Evolutionary conservation across 2,113 vertebrate genomes (phyloP).

Genomic region (Apteryx mantelli): DNA sequence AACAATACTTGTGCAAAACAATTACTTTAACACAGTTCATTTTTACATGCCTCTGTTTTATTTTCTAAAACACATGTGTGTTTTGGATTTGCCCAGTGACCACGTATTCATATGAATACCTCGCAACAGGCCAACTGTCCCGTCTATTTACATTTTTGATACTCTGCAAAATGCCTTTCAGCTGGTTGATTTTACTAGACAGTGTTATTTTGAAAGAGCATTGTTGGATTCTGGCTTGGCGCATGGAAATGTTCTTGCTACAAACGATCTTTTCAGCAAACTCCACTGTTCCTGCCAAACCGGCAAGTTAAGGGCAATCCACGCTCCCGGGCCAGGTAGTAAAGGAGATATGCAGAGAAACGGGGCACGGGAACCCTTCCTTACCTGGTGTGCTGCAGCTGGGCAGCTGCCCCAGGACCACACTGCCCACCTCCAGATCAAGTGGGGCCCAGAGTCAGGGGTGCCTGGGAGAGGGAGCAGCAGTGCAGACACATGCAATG

Average conservation of each 20-base stretch:
- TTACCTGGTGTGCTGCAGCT: not conserved
- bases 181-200: conserved; percentile 32
- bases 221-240: not conserved
- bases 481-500: rapidly evolving
- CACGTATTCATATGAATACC: not conserved
- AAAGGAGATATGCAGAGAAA: not conserved
- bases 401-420: not conserved
- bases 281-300: not conserved
- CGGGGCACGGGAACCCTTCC: not conserved
- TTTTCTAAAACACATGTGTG: not conserved
- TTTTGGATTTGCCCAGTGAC: not conserved
- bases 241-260: not conserved
- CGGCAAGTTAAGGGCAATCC: not conserved
- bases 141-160: conserved; percentile 31
- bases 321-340: not conserved
- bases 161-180: conserved; percentile 33
- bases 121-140: not conserved
- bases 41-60: not conserved
- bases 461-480: not conserved
- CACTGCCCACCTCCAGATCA: too few species aligned
- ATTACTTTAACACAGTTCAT: not conserved
- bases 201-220: not conserved
- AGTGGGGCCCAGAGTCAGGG: too few species aligned
- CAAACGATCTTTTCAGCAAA: not conserved
- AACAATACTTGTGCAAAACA: not conserved